A percentile compares a stretch with the other conserved stretches of the same genome.
Conservation (phyloP, 2,888 invertebrate species). For the Diarsia mendica region DNA sequence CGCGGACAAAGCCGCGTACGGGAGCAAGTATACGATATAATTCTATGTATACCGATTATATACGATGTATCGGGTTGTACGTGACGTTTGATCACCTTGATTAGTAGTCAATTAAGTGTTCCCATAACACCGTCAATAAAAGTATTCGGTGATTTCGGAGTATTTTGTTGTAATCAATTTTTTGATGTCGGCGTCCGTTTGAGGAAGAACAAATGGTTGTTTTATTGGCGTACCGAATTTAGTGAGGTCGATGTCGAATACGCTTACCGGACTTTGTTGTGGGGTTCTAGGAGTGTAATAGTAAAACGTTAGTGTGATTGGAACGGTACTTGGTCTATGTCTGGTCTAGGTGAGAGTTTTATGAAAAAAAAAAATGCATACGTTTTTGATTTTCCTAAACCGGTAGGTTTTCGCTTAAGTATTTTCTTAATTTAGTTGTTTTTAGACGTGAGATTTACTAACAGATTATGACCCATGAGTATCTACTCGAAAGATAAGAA, state of each 20-base stretch:
- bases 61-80: slow-evolving; percentile 71
- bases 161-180: slow-evolving; percentile 90
- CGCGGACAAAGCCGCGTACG: background rate
- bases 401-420: background rate
- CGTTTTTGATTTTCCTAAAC: background rate
- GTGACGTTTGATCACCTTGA: slow-evolving; percentile 76
- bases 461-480: no score
- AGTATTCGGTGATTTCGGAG: slow-evolving; percentile 87
- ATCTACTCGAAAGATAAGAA: no score
- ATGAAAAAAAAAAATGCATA: background rate
- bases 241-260: slow-evolving; percentile 82
- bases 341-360: background rate
- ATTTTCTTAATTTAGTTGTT: background rate
- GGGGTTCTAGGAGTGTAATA: slow-evolving; percentile 64
- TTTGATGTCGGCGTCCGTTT: slow-evolving; percentile 88
- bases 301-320: slow-evolving; percentile 40
- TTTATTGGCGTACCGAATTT: slow-evolving; percentile 90
- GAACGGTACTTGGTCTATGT: slow-evolving; percentile 32
- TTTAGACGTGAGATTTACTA: no score
- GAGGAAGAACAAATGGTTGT: slow-evolving; percentile 83
- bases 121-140: slow-evolving; percentile 89
- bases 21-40: slow-evolving; percentile 55
- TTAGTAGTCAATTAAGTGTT: slow-evolving; percentile 88
- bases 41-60: slow-evolving; percentile 72
- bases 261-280: slow-evolving; percentile 74